Evolutionary conservation across 2,888 invertebrate species (phyloP), one percentile per base, ranked within the genome.

Genomic region (Torymus texanus): DNA sequence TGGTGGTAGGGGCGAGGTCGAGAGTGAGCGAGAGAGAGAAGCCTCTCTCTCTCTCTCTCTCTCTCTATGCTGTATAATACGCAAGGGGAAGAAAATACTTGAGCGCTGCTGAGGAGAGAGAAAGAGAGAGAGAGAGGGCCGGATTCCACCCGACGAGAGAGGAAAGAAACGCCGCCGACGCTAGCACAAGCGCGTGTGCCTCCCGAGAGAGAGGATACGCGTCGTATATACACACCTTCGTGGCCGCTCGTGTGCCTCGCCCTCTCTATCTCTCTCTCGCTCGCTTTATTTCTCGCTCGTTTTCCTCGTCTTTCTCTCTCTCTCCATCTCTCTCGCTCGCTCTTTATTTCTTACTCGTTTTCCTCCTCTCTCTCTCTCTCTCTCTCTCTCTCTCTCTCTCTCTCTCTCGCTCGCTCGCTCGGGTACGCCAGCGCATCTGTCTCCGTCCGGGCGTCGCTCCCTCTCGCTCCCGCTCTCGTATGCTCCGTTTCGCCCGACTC

Each of bases 131-230:
- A 61, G 24, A 51, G 66, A 62, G 72, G 68, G 77, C 70, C 80
- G 80, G 80, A 80, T 80, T 80, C 80, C 80, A 77, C 51, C 74
- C 77, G 73, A 80, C 77, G 73, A 80, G 79, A 41, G 50, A 80
- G 76, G 73, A 80, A 80, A 80, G 81, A 81, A 81, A 78, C 75
- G 59, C 75, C 50, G 80, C 80, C 77, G 74, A 70, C 78, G 73
- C 59, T 68, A 67, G 72, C 71, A 67, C 74, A 74, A 78, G 78
- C 78, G 81, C 74, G 78, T 75, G 61, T 75, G 78, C 77, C 74
- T 78, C 59, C 66, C n/a, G 71, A 78, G 72, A 71, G 80, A 66
- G 73, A 78, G 78, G 59, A 61, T 67, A 73, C 53, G 16, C 41
- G 41, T 41, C 63, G 66, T 75, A 78, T 71, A 80, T 70, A 72